Conservation (phyloP, 2,888 invertebrate genomes). For the Athalia rosae region DNA sequence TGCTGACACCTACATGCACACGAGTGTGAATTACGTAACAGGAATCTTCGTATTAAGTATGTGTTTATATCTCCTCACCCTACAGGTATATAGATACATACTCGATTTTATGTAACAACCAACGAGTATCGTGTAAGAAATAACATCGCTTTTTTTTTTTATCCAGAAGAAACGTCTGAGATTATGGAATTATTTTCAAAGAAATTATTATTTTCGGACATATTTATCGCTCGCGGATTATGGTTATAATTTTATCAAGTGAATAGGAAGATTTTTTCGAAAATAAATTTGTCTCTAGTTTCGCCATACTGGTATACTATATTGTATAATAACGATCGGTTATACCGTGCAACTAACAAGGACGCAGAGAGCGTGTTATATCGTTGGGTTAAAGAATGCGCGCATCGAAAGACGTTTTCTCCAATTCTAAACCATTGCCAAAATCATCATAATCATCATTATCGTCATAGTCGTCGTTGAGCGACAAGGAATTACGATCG, state of each 20-base stretch:
- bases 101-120: too few species aligned
- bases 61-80: too few species aligned
- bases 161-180: too few species aligned
- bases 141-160: too few species aligned
- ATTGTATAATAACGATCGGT: constrained; percentile 6
- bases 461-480: not conserved
- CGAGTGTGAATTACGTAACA: not conserved
- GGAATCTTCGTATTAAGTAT: not conserved
- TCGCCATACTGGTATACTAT: constrained; percentile 4
- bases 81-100: too few species aligned
- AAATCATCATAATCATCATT: constrained; percentile 1
- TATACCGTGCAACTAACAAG: constrained; percentile 3
- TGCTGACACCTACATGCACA: not conserved
- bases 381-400: not conserved
- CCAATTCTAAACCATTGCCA: not conserved
- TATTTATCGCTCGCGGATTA: not conserved
- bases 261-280: not conserved
- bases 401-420: constrained; percentile 26
- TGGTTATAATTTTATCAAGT: too few species aligned
- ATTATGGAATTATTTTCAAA: too few species aligned
- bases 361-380: not conserved
- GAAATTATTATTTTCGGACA: not conserved
- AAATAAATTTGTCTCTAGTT: constrained; percentile 24
- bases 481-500: too few species aligned
- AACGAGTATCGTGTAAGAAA: too few species aligned